Conservation (phyloP, 2,797 vertebrate species). For the Phrynocephalus vlangalii region DNA sequence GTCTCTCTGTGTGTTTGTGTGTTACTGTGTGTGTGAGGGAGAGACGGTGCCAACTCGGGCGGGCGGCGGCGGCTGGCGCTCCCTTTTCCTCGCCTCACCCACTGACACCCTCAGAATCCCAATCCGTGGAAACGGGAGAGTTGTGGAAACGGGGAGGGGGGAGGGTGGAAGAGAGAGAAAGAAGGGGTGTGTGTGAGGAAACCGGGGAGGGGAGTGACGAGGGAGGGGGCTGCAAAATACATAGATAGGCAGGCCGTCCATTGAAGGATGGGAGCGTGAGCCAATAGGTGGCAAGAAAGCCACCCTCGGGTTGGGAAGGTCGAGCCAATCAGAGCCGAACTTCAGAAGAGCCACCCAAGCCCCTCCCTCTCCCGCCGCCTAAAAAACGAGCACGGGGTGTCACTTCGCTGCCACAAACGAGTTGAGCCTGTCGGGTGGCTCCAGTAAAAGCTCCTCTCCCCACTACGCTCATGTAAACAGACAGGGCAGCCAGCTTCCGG, state of each 20-base stretch:
- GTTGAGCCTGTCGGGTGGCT: neutral
- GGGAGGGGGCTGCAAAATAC: neutral
- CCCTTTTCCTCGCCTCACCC: neutral
- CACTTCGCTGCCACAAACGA: neutral
- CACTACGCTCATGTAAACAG: neutral
- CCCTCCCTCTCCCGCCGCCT: too few species aligned
- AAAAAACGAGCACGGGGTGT: neutral
- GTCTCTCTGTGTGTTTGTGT: too few species aligned
- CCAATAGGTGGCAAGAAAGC: constrained; percentile 53
- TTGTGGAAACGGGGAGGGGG: neutral
- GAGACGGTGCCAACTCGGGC: neutral
- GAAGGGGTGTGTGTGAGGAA: neutral
- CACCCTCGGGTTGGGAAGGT: constrained; percentile 25
- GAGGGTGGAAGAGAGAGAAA: constrained; percentile 22
- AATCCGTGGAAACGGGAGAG: neutral
- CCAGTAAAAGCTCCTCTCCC: too few species aligned
- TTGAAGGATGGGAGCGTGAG: neutral
- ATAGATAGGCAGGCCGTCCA: constrained; percentile 30
- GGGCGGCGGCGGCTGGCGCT: neutral
- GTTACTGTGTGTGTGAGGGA: too few species aligned
- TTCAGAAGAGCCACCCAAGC: neutral
- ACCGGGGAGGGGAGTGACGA: neutral
- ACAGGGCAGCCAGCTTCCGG: neutral
- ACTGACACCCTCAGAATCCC: constrained; percentile 12
- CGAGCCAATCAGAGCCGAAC: constrained; percentile 22